These are phyloP conservation scores for Chloroceryle aenea DNA, from an alignment of 2,113 vertebrate species.

Conservation along the genomic window DNA sequence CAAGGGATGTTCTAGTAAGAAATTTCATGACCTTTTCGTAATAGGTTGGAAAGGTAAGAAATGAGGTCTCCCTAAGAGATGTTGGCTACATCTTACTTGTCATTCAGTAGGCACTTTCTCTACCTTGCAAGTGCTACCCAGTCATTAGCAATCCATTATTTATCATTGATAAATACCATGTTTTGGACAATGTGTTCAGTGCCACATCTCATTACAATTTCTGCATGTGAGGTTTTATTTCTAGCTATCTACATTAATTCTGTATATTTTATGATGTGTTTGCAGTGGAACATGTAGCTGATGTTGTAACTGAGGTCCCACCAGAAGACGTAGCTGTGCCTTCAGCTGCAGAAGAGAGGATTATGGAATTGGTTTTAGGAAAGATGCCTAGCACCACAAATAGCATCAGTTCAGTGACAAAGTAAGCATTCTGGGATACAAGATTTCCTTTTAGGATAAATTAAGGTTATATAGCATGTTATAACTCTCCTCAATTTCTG, in stretches of 20 bases:
- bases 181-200: neutral
- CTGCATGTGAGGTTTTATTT: neutral
- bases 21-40: neutral
- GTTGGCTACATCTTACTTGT: neutral
- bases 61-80: accelerated
- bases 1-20: neutral
- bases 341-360: constrained; percentile 73
- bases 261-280: neutral
- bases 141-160: neutral
- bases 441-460: neutral
- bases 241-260: neutral
- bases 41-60: neutral
- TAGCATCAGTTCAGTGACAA: constrained; percentile 67
- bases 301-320: constrained; percentile 69
- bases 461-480: neutral
- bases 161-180: neutral
- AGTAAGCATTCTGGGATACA: constrained; percentile 68
- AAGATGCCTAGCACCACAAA: constrained; percentile 69
- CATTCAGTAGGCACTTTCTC: neutral
- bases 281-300: constrained; percentile 70
- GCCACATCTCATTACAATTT: neutral
- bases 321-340: constrained; percentile 69
- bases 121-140: neutral
- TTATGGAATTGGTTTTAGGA: constrained; percentile 80
- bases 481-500: neutral